These are phyloP conservation scores for Sapayoa aenigma DNA, from an alignment of 2,113 vertebrate species.

Conservation along the genomic window DNA sequence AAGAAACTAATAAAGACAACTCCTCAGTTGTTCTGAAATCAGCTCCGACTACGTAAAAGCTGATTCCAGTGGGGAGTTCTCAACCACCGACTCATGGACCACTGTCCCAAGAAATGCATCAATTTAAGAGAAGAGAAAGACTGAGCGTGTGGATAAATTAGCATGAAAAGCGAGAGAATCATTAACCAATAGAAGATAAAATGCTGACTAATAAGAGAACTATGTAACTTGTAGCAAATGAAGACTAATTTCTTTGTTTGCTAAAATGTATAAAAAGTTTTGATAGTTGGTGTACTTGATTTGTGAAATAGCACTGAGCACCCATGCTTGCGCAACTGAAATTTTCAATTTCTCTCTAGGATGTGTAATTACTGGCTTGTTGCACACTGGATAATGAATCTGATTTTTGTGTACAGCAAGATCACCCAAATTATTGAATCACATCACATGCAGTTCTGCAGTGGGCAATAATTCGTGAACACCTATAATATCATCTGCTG, in stretches of 20 bases:
- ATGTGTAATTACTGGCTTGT: background rate
- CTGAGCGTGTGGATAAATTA: background rate
- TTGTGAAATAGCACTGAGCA: background rate
- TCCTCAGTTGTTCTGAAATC: background rate
- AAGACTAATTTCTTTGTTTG: background rate
- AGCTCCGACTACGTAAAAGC: background rate
- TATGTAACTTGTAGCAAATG: no score
- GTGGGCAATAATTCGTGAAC: background rate
- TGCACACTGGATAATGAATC: background rate
- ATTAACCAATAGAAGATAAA: background rate
- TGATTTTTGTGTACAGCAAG: background rate
- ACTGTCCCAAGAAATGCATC: background rate
- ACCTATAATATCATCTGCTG: background rate
- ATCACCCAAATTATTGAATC: background rate
- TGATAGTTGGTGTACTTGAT: background rate
- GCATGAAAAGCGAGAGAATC: no score
- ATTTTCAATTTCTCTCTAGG: background rate
- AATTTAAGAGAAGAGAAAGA: background rate
- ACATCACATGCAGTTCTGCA: background rate
- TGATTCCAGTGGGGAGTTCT: background rate
- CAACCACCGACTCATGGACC: fast-evolving
- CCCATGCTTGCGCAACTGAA: background rate
- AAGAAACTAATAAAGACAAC: background rate
- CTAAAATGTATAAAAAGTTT: background rate
- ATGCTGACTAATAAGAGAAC: background rate